phyloP scores from a whole-genome alignment of 2,797 vertebrate genomes.

The Cichlasoma orientale region DNA sequence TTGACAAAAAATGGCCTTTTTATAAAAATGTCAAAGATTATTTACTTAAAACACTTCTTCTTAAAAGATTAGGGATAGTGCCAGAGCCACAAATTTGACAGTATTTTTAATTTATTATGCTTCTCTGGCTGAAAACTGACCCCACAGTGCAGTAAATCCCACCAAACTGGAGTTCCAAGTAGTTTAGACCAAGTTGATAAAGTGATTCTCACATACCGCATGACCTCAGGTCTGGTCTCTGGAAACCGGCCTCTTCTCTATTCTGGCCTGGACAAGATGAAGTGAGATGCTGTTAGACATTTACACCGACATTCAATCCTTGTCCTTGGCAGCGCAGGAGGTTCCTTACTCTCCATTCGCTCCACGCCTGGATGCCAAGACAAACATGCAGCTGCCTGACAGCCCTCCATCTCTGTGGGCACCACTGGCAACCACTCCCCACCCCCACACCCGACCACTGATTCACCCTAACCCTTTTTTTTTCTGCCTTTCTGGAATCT shows the following conservation, averaged over 20 bases:
- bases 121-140: constrained; percentile 3
- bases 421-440: constrained; percentile 40
- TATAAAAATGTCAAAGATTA: neutral
- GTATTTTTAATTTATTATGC: neutral
- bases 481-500: constrained; percentile 14
- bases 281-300: constrained; percentile 68
- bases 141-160: neutral
- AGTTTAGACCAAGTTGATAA: constrained; percentile 14
- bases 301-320: constrained; percentile 59
- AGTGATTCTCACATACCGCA: constrained; percentile 7
- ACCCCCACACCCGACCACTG: neutral
- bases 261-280: constrained; percentile 33
- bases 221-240: constrained; percentile 34
- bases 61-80: neutral
- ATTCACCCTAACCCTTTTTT: neutral
- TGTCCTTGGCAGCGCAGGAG: constrained; percentile 41
- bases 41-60: neutral
- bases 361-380: constrained; percentile 55
- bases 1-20: neutral
- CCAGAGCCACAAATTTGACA: neutral
- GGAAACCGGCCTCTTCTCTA: neutral
- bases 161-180: neutral
- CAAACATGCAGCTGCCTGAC: constrained; percentile 66
- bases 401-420: constrained; percentile 54
- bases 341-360: constrained; percentile 42